Base-by-base conservation (phyloP, 2,113 vertebrate genomes). In the Corvus moneduloides region DNA sequence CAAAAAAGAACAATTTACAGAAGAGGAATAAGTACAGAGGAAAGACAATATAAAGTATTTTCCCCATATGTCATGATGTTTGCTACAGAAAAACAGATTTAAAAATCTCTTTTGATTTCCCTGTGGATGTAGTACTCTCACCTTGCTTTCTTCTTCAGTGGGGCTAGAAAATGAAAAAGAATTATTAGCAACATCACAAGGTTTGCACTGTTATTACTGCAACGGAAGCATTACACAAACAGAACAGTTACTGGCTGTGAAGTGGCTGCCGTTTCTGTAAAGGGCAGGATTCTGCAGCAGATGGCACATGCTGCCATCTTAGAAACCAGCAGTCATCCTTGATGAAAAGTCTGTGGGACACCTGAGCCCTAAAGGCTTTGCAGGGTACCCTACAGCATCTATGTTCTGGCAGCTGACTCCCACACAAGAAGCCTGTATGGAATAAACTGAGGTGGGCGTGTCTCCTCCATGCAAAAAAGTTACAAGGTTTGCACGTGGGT, bases 91-190 rank as follows among this genome's bases (percentile, higher is more conserved):
- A 87, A 89, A 46, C 2, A 37, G 4, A 24, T 48, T 48, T 3
- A 17, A 59, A 37, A 37, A 20, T 32, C 7, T 55, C 20, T 28
- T 37, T 67, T 24, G 15, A 62, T 63, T 85, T 16, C 48, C 17
- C 35, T 52, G 9, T 23, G 10, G 2, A 8, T 11, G 2, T 33
- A 61, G 23, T 67, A 55, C 27, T 67, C 97, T 90, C 51, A 97
- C 97, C 92, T 97, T 82, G 93, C 59, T 71, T 92, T 94, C 86
- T 95, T 92, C 93, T 94, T 80, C 56, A 79, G 24, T 49, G 90
- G 54, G 17, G 90, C 96, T 96, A 91, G 71, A 96, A 96, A 94
- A 96, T 49, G 4, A 90, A 96, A 73, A 87, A 96, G 20, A 74
- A 84, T 48, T 51, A 92, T 94, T 84, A 97, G 83, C 62, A 91